Percentiles rank a stretch among this genome's conserved stretches.
Conservation (phyloP, 2,113 vertebrate genomes). For the Dasyurus viverrinus region DNA sequence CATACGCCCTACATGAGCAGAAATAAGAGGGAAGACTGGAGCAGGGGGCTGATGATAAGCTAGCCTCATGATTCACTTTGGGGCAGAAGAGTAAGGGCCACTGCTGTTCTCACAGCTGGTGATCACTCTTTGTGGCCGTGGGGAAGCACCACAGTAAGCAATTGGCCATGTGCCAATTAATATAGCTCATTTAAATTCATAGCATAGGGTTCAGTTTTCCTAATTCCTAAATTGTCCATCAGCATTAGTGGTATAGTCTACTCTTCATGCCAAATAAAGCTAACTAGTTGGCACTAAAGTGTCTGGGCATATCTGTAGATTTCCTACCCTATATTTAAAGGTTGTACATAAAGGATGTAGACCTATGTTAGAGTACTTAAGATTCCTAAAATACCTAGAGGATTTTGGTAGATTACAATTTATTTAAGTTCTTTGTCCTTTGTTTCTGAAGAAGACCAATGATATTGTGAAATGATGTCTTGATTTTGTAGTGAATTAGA, state of each 20-base stretch:
- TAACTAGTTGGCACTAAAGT: not conserved
- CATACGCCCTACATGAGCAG: not conserved
- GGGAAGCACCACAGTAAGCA: not conserved
- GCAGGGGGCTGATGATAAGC: not conserved
- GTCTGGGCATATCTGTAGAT: not conserved
- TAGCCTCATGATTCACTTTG: not conserved
- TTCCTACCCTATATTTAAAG: not conserved
- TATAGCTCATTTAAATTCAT: not conserved
- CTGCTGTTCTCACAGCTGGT: not conserved
- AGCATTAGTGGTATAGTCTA: conserved; percentile 22
- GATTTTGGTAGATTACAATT: not conserved
- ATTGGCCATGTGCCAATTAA: not conserved
- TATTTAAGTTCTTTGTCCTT: not conserved
- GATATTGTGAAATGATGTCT: not conserved
- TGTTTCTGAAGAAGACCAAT: not conserved
- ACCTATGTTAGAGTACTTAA: conserved; percentile 18
- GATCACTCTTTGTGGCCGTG: not conserved
- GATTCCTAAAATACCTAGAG: conserved; percentile 31
- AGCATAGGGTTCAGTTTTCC: not conserved
- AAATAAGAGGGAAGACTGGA: not conserved
- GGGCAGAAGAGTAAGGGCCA: not conserved
- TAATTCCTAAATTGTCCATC: conserved; percentile 11
- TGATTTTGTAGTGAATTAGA: not conserved
- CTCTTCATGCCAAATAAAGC: not conserved
- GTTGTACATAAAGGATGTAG: not conserved